Evolutionary conservation across 2,113 vertebrate genomes (phyloP), one percentile per base, ranked within the genome.

Genomic region (Elgaria multicarinata): DNA sequence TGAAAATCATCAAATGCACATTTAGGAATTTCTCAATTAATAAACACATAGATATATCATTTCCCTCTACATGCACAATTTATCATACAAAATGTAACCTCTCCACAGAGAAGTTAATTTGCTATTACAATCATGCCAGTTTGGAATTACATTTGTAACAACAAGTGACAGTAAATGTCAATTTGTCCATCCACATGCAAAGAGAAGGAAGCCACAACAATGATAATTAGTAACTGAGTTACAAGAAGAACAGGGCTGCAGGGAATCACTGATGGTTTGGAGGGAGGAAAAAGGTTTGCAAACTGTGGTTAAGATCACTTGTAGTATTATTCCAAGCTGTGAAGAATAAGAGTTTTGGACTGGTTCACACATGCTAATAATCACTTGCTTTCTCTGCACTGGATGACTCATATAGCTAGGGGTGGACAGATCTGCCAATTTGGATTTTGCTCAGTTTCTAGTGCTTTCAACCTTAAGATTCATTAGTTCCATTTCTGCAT

Each of bases 11-110:
- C 8, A 67, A 26, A 78, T n/a, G 92, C 72, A 85, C 66, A 83
- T 31, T 84, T 42, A 9, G 22, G 18, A 4, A 7, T 74, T 58
- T n/a, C 67, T 67, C 78, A 62, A 74, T 88, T 88, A 88, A 82
- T 86, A 91, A 71, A 87, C 74, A n/a, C 87, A 87, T 89, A 85
- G 77, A 74, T 87, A 85, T 87, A 88, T 90, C 93, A 90, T 77
- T 69, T 69, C 44, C 76, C 46, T 89, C 62, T 88, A 67, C 79
- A 82, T 26, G 82, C 88, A 67, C 64, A 90, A 85, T 90, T 83
- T 88, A 74, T 90, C 76, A 78, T 76, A 77, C 76, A 67, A 79
- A 85, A 84, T 69, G 76, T 64, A 86, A 64, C 24, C 75, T 79
- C 75, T 71, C 83, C 33, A 33, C 76, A 71, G 78, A 62, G 66